These are phyloP conservation scores for Morinoia aosen DNA, from an alignment of 2,888 invertebrate species.

Conservation along the genomic window DNA sequence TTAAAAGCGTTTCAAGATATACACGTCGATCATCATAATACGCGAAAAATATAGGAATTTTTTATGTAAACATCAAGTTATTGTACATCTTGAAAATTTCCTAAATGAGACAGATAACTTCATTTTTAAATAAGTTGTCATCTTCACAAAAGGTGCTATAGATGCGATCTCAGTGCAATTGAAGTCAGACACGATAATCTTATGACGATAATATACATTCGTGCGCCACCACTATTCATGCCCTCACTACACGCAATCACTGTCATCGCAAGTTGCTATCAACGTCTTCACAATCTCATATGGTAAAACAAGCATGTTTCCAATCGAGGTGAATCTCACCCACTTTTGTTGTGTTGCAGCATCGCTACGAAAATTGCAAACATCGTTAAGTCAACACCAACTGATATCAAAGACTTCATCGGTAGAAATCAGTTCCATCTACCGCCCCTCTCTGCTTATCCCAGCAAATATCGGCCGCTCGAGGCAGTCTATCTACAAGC, in stretches of 20 bases:
- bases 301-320: neutral
- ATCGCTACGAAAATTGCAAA: neutral
- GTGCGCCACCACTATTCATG: neutral
- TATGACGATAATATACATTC: neutral
- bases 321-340: constrained; percentile 2
- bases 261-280: neutral
- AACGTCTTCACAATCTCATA: neutral
- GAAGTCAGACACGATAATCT: neutral
- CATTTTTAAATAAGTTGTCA: neutral
- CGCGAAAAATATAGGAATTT: neutral
- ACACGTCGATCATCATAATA: neutral
- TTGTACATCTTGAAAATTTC: neutral
- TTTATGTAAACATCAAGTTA: neutral
- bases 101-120: neutral
- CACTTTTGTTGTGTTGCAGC: neutral
- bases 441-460: constrained; percentile 9
- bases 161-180: neutral
- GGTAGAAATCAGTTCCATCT: neutral
- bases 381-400: constrained; percentile 36
- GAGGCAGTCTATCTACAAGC: neutral
- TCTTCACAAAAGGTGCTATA: neutral
- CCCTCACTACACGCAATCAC: neutral
- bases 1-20: neutral
- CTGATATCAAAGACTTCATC: constrained; percentile 32
- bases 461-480: neutral